Evolutionary conservation across 2,113 vertebrate species (phyloP), one percentile per base, ranked within the genome.

Genomic region (Cardinalis cardinalis): DNA sequence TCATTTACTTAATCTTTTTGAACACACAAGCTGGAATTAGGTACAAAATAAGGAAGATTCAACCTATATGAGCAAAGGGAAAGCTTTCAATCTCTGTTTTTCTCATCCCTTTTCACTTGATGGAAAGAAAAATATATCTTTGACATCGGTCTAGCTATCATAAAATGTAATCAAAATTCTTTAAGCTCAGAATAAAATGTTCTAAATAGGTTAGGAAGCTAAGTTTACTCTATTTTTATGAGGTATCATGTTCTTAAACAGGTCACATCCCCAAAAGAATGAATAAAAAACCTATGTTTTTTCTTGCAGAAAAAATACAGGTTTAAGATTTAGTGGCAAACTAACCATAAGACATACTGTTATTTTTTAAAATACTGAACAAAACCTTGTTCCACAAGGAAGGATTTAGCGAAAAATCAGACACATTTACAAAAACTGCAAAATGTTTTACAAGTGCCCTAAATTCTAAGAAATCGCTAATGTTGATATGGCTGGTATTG

Each of bases 151-250:
- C 89, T 65, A 95, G 89, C 69, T 92, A 93, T 94, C 89, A 95
- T 84, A 95, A 97, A 95, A 96, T 91, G 63, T 73, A 96, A 97
- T 95, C 85, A 94, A 92, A 96, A 79, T 87, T 94, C 34, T 94
- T 88, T 89, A 93, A 79, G 49, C 26, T 95, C 52, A 59, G 85
- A 96, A 90, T 94, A 87, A 90, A 60, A 87, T 84, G 44, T 52
- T 93, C 49, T 84, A 79, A 96, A 94, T 61, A 84, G 73, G 56
- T 90, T 88, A 94, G 63, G 60, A 94, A 94, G 55, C 23, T 92
- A 80, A 46, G 29, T 72, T 80, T 83, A 86, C 44, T 80, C 80
- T 48, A 34, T 72, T 96, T 93, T 77, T 91, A 36, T 89, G 82
- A 92, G 84, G 59, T 72, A 94, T 83, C 85, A 46, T 76, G 80